These are phyloP conservation scores for Chamaetylas fuelleborni DNA, from an alignment of 2,113 vertebrate species.

Conservation along the genomic window DNA sequence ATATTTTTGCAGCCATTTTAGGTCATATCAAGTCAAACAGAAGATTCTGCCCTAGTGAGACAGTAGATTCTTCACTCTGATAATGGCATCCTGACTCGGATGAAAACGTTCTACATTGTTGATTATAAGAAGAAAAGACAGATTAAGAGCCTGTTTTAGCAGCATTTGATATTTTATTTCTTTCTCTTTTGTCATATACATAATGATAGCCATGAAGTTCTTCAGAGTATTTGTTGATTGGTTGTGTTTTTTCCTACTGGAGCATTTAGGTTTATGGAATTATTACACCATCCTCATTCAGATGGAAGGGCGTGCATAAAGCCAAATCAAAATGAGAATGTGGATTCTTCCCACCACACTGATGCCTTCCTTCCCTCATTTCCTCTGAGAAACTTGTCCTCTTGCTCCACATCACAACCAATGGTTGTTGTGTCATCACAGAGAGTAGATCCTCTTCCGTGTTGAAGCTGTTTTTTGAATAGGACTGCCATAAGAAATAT, in stretches of 20 bases:
- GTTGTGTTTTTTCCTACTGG: not conserved
- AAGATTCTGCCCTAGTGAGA: constrained; percentile 73
- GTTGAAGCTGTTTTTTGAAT: not conserved
- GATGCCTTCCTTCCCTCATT: not conserved
- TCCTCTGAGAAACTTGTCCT: not conserved
- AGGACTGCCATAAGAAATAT: not conserved
- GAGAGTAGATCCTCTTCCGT: not conserved
- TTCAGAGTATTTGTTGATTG: not conserved
- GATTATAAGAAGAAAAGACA: not conserved
- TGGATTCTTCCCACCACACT: not conserved
- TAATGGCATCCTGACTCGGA: constrained; percentile 76
- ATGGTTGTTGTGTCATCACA: not conserved
- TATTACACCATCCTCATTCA: not conserved
- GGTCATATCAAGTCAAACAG: constrained; percentile 71
- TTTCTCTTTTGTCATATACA: not conserved
- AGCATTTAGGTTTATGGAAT: not conserved
- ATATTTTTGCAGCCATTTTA: constrained; percentile 73
- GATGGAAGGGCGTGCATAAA: not conserved
- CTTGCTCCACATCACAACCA: not conserved
- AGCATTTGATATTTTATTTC: not conserved
- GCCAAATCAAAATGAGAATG: not conserved
- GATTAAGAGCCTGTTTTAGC: not conserved
- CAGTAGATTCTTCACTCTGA: constrained; percentile 78
- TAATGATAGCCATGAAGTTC: not conserved
- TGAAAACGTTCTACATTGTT: constrained; percentile 57